These are phyloP conservation scores for Aepyceros melampus DNA, from an alignment of 2,113 vertebrate species.

Conservation along the genomic window DNA sequence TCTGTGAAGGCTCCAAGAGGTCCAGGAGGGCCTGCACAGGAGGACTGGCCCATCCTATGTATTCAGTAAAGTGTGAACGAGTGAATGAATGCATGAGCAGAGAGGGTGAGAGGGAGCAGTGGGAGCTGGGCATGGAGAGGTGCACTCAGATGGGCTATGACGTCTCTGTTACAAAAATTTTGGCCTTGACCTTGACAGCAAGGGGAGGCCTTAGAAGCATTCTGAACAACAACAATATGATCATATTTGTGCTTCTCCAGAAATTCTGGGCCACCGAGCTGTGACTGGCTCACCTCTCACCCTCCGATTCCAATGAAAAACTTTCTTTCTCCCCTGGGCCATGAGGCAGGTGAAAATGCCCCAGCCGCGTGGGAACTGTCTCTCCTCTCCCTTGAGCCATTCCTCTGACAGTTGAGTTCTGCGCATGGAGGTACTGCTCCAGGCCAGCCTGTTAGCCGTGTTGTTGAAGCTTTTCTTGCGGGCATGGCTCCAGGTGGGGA, in stretches of 20 bases:
- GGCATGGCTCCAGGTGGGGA: fast-evolving
- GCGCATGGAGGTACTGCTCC: fast-evolving
- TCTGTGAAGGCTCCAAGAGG: background rate
- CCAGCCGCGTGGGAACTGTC: background rate
- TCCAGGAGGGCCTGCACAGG: background rate
- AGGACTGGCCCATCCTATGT: background rate
- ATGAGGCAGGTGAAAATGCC: background rate
- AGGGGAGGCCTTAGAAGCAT: background rate
- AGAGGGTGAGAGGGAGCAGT: background rate
- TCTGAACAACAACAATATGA: background rate
- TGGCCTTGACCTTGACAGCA: background rate
- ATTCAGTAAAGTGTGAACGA: too few species aligned
- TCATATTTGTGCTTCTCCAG: background rate
- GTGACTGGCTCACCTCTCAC: background rate
- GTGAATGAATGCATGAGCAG: background rate
- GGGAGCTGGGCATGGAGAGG: background rate
- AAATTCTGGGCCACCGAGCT: background rate
- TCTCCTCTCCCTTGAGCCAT: background rate
- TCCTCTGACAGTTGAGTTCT: fast-evolving
- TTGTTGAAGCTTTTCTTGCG: background rate
- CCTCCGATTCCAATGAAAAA: background rate
- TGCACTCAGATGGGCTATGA: background rate
- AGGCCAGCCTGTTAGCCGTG: background rate
- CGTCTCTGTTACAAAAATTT: background rate
- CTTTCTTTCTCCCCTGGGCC: background rate